A percentile compares a stretch with the other conserved stretches of the same genome.
These are phyloP conservation scores for Bos javanicus DNA, from an alignment of 2,113 vertebrate genomes.

Conservation along the genomic window DNA sequence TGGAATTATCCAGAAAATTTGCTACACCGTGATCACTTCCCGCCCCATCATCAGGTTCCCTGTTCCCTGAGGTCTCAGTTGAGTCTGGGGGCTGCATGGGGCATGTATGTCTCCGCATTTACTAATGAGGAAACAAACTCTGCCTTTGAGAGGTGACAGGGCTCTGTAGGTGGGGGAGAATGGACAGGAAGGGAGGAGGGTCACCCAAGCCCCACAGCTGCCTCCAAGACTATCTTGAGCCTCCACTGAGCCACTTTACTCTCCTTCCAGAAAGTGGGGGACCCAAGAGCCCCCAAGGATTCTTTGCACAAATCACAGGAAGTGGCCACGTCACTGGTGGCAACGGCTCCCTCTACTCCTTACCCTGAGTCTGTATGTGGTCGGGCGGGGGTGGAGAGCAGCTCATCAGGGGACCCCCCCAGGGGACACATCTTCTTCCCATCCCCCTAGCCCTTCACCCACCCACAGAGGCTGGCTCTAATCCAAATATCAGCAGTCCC, in stretches of 20 bases:
- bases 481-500: not conserved
- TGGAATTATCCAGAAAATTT: not conserved
- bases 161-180: not conserved
- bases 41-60: not conserved
- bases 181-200: not conserved
- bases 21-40: not conserved
- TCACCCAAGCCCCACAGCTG: fast-evolving
- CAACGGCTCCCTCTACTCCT: not conserved
- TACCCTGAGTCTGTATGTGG: not conserved
- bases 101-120: not conserved
- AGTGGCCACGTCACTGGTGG: not conserved
- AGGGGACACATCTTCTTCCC: not conserved
- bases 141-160: not conserved
- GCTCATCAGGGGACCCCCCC: not conserved
- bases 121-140: not conserved
- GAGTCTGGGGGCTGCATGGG: not conserved
- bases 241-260: not conserved
- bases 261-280: not conserved
- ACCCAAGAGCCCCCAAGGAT: not conserved
- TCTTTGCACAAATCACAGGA: not conserved
- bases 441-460: not conserved
- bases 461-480: not conserved
- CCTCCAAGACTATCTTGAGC: not conserved
- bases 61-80: no score
- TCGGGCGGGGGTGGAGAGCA: no score